Base-by-base conservation (phyloP, 2,888 invertebrate species). In the Ecliptopera silaceata region DNA sequence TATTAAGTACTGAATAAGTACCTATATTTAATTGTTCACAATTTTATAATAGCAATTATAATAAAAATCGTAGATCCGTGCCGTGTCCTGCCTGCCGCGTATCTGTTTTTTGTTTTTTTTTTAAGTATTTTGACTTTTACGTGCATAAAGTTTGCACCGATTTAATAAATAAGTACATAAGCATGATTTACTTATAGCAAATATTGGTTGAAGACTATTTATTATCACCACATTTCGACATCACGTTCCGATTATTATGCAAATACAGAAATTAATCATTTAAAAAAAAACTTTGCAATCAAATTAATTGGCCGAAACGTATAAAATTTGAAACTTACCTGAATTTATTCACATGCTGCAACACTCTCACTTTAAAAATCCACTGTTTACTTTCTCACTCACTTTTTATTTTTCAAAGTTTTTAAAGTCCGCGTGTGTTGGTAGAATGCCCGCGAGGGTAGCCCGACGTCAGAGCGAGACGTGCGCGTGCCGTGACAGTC, bases 241-340 rank as follows among this genome's bases (percentile, higher is more conserved):
- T 46, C 39, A 46, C 56, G 64, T 49, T 44, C 57, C 47, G 63
- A 56, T 61, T 53, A 59, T 54, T 49, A 59, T 56, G 56, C 54
- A 52, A 59, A 65, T 47, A 15, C 15, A 13, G 44, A 56, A 36
- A 47, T 56, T 48, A 58, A 65, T 61, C 57, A 59, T 63, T 63
- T 63, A 59, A 52, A 47, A 48, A 42, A 59, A 61, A 57, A 54
- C 59, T 49, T 61, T 47, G 39, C 45, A 60, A 56, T 57, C 53
- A 63, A 63, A 61, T 63, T 63, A 63, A 65, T 65, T 65, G 52
- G 22, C 56, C 57, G 59, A 46, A 61, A 56, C 44, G 34, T 45
- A 36, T 44, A 59, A 57, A 52, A 56, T 29, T 57, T 36, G 46
- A 57, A 64, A 61, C 66, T 66, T 42, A 66, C 66, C 66, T 34